Evolutionary conservation across 2,113 vertebrate species (phyloP).

Genomic region (Saguinus imperator): DNA sequence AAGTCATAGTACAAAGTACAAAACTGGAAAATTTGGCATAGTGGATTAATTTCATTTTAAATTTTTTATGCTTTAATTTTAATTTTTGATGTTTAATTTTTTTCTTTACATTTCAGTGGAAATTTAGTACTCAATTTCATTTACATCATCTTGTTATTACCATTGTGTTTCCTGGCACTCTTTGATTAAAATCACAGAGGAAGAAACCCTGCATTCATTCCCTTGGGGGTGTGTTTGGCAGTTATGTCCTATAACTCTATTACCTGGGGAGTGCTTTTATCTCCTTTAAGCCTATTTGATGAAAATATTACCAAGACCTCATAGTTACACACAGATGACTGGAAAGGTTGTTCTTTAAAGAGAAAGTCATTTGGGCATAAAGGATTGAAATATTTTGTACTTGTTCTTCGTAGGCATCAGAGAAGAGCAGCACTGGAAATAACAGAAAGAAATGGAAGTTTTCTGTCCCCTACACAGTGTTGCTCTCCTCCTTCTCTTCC

Average conservation of each 20-base stretch:
- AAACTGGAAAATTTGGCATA: neutral
- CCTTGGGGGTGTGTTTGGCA: neutral
- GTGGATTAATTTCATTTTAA: slow-evolving; percentile 45
- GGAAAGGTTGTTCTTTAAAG: neutral
- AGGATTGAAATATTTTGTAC: neutral
- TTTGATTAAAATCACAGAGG: slow-evolving; percentile 37
- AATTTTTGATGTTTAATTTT: slow-evolving; percentile 61
- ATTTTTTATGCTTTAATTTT: slow-evolving; percentile 65
- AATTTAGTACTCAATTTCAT: slow-evolving; percentile 22
- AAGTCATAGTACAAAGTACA: slow-evolving; percentile 8
- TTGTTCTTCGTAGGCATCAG: neutral
- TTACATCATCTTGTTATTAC: neutral
- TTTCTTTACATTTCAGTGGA: slow-evolving; percentile 27
- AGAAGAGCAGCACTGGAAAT: neutral
- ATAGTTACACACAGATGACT: slow-evolving; percentile 35
- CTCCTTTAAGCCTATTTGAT: slow-evolving; percentile 27
- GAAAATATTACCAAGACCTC: slow-evolving; percentile 41
- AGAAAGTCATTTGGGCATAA: neutral
- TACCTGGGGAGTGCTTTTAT: slow-evolving; percentile 3
- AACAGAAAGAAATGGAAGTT: neutral
- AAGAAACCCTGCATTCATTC: neutral
- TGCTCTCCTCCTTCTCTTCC: neutral
- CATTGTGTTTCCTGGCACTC: neutral
- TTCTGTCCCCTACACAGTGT: neutral
- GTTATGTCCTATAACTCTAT: neutral